phyloP scores from a whole-genome alignment of 2,113 vertebrate species.

The Telmatochromis bifrenatus region DNA sequence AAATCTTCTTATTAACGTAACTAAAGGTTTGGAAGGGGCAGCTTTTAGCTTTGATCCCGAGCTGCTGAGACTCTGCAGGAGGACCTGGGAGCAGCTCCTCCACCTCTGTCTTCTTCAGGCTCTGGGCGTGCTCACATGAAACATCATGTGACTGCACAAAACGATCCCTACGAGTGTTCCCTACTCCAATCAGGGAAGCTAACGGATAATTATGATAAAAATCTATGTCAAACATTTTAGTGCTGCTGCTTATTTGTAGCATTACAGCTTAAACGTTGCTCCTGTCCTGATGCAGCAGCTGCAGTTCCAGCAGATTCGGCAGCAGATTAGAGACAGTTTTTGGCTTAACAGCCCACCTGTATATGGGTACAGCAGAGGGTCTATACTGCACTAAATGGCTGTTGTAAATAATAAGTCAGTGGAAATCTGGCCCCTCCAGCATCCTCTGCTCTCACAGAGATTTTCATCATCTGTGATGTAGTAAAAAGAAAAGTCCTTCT shows the following conservation, averaged over 20 bases:
- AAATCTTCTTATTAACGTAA: not conserved
- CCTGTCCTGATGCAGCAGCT: not conserved
- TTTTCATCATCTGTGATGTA: not conserved
- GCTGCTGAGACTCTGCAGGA: not conserved
- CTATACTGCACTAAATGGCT: not conserved
- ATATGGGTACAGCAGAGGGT: not conserved
- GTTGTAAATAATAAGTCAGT: not conserved
- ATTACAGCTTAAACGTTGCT: not conserved
- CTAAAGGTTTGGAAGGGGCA: not conserved
- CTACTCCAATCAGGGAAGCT: not conserved
- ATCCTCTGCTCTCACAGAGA: not conserved
- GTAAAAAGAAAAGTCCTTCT: accelerated
- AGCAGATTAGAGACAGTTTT: not conserved
- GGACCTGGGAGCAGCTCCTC: not conserved
- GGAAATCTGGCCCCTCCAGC: not conserved
- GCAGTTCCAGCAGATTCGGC: not conserved
- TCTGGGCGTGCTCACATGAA: not conserved
- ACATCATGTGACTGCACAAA: not conserved
- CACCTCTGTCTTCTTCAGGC: not conserved
- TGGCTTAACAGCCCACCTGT: not conserved
- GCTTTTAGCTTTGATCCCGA: not conserved
- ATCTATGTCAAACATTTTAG: not conserved
- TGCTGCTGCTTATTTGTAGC: not conserved
- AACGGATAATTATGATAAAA: not conserved
- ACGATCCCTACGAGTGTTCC: not conserved